phyloP scores from a whole-genome alignment of 2,888 invertebrate genomes.

The Tetragonula carbonaria region DNA sequence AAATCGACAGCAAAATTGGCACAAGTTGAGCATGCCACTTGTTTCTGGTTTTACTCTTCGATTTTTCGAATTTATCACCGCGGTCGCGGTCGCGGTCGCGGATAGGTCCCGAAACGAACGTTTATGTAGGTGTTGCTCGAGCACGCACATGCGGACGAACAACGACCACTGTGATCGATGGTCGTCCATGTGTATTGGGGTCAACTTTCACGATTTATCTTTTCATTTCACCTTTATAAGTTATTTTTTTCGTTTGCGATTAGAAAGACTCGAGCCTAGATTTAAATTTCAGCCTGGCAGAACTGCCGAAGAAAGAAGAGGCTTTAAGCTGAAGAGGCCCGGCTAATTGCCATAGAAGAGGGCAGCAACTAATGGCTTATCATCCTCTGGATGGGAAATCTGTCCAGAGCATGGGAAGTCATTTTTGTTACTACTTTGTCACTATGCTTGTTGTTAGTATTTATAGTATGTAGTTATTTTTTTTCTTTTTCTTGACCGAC shows the following conservation, averaged over 20 bases:
- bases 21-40: not conserved
- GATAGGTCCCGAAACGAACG: not conserved
- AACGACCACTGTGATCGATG: too few species aligned
- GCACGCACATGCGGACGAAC: not conserved
- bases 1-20: not conserved
- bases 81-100: not conserved
- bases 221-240: not conserved
- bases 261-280: constrained; percentile 1
- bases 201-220: not conserved
- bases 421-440: not conserved
- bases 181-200: not conserved
- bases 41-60: not conserved
- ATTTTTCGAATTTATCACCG: not conserved
- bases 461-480: not conserved
- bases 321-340: not conserved
- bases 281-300: not conserved
- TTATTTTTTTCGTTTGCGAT: not conserved
- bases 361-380: not conserved
- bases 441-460: not conserved
- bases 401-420: not conserved
- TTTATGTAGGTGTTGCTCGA: not conserved
- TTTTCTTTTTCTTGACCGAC: not conserved
- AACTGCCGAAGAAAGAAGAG: not conserved
- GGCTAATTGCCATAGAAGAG: not conserved
- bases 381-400: not conserved